phyloP scores from a whole-genome alignment of 2,888 invertebrate genomes.

The Cantharis rustica region DNA sequence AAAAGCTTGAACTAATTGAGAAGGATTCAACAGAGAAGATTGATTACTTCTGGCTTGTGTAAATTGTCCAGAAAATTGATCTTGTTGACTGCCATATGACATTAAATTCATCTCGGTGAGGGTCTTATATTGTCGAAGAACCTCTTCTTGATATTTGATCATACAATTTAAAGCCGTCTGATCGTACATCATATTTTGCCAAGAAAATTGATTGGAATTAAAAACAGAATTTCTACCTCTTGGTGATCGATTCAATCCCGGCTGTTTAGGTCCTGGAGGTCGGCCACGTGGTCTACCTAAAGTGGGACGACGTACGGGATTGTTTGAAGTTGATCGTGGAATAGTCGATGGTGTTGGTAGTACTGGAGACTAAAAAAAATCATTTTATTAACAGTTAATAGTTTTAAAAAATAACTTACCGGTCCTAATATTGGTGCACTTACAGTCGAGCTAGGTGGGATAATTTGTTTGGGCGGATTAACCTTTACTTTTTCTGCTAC shows the following conservation, averaged over 20 bases:
- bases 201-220: slow-evolving; percentile 36
- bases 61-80: slow-evolving; percentile 13
- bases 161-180: slow-evolving; percentile 49
- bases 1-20: slow-evolving; percentile 36
- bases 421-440: background rate
- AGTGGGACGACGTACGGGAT: slow-evolving; percentile 45
- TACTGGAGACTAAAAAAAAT: slow-evolving; percentile 28
- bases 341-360: slow-evolving; percentile 35
- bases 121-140: slow-evolving; percentile 54
- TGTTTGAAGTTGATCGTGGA: slow-evolving; percentile 26
- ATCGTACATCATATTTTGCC: slow-evolving; percentile 46
- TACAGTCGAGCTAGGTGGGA: slow-evolving; percentile 15
- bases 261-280: slow-evolving; percentile 55
- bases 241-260: slow-evolving; percentile 42
- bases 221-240: slow-evolving; percentile 43
- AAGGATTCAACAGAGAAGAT: slow-evolving; percentile 27
- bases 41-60: slow-evolving; percentile 6
- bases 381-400: background rate
- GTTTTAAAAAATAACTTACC: slow-evolving; percentile 3
- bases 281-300: slow-evolving; percentile 59
- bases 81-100: background rate
- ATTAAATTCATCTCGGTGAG: slow-evolving; percentile 29
- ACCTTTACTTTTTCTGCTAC: slow-evolving; percentile 61
- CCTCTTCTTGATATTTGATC: slow-evolving; percentile 54
- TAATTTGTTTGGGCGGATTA: slow-evolving; percentile 36